phyloP scores from a whole-genome alignment of 2,888 invertebrate species.

The Microctonus aethiopoides region DNA sequence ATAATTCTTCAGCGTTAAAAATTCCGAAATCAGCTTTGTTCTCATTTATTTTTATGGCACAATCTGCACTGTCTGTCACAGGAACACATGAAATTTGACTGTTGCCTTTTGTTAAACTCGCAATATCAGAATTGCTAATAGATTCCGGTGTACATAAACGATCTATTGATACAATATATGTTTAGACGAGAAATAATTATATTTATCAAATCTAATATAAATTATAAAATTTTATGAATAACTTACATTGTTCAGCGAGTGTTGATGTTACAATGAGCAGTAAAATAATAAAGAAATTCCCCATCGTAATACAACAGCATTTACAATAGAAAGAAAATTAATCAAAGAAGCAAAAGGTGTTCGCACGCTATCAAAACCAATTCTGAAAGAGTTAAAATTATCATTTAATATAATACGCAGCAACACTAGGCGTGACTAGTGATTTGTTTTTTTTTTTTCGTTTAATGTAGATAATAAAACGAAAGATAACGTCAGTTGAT shows the following conservation, averaged over 20 bases:
- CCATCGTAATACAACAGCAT: background rate
- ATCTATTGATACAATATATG: slow-evolving; percentile 41
- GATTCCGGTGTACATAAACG: slow-evolving; percentile 46
- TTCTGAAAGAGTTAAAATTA: background rate
- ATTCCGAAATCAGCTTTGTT: slow-evolving; percentile 72
- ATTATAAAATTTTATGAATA: background rate
- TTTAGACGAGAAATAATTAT: too few species aligned
- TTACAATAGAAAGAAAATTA: background rate
- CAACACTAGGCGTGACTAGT: slow-evolving; percentile 41
- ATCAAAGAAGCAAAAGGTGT: too few species aligned
- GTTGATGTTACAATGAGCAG: background rate
- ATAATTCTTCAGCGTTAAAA: slow-evolving; percentile 73
- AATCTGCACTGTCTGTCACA: slow-evolving; percentile 70
- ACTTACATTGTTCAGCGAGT: background rate
- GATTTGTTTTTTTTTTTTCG: slow-evolving; percentile 7
- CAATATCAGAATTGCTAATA: slow-evolving; percentile 38
- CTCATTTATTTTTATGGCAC: slow-evolving; percentile 70
- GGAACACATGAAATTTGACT: slow-evolving; percentile 50
- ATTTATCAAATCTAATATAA: slow-evolving; percentile 18
- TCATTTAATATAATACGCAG: slow-evolving; percentile 17
- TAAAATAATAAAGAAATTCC: background rate
- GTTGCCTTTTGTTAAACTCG: slow-evolving; percentile 39
- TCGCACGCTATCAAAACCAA: background rate
- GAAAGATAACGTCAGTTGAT: slow-evolving; percentile 35
- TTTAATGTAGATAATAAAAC: slow-evolving; percentile 35